These are phyloP conservation scores for Thamnaconus septentrionalis DNA, from an alignment of 2,113 vertebrate species.

Conservation along the genomic window DNA sequence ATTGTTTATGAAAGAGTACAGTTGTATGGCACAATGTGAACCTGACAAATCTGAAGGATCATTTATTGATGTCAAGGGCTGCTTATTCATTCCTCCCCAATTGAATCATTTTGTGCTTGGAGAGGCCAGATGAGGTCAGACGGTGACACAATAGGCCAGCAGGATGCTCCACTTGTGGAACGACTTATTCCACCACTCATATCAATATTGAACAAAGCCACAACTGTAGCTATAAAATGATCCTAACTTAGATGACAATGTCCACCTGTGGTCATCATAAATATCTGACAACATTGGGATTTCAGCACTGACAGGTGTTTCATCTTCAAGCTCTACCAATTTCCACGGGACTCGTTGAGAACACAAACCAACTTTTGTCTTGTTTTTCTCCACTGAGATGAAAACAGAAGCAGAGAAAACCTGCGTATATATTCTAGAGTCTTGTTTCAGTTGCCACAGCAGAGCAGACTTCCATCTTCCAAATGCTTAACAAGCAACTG, in stretches of 20 bases:
- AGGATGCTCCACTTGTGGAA: constrained; percentile 25
- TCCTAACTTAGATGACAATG: constrained; percentile 27
- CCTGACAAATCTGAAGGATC: constrained; percentile 22
- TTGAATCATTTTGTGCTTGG: constrained; percentile 9
- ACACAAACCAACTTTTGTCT: constrained; percentile 14
- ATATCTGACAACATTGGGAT: constrained; percentile 23
- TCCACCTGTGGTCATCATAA: constrained; percentile 16
- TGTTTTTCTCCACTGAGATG: constrained; percentile 37
- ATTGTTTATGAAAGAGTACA: constrained; percentile 32
- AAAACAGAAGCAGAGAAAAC: constrained; percentile 44
- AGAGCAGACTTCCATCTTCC: constrained; percentile 32
- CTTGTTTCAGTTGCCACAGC: constrained; percentile 30
- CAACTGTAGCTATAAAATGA: constrained; percentile 18
- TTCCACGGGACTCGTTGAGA: constrained; percentile 7
- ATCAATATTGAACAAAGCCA: constrained; percentile 42
- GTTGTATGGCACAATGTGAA: constrained; percentile 10
- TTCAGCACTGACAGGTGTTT: constrained; percentile 44
- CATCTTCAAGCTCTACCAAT: constrained; percentile 27
- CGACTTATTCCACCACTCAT: constrained; percentile 34
- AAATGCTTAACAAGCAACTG: constrained; percentile 56
- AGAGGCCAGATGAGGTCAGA: constrained; percentile 41
- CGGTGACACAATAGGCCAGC: constrained; percentile 17
- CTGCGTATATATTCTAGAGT: neutral
- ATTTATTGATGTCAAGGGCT: constrained; percentile 7
- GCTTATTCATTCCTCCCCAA: constrained; percentile 17